Base-by-base conservation (phyloP, 2,113 vertebrate species). In the Vulpes ferrilata region DNA sequence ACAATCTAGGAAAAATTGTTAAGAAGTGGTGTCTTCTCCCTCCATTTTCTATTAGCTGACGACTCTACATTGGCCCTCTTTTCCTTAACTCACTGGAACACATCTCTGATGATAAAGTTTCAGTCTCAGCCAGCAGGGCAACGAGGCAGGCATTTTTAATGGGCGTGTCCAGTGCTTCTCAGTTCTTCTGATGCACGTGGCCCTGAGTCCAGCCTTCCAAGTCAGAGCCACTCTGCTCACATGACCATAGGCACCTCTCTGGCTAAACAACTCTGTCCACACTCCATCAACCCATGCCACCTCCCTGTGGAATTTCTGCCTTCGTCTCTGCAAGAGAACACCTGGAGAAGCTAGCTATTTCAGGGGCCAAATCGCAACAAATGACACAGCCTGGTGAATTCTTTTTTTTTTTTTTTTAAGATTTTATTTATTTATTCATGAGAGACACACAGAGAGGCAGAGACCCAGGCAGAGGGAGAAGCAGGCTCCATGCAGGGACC, bases 281-380 rank as follows among this genome's bases (percentile, higher is more conserved):
- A 32, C 10, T 81, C 51, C 59, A 12, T 35, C 19, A 60, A 48
- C 6, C 1, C 27, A n/a, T 62, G 69, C 3, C 85, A 65, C 3
- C 25, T 67, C 22, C 51, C 79, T 55, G 83, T 74, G 84, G 82
- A 94, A 83, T 73, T 89, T 92, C 73, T 92, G 35, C 80, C 27
- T 78, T 93, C 38, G 48, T 13, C 23, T 92, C 60, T 83, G 55
- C 17, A 73, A 59, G 65, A 38, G 48, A 15, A 38, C 51, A 35
- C 6, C 20, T 53, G 65, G 60, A 11, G 32, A 93, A 43, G 43
- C 43, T 43, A 92, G 32, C 19, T 48, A 48, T n/a, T 64, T 87
- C n/a, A 59, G 85, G 53, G 83, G 16, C 4, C 69, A 90, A 74
- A 60, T 17, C 20, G 76, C 38, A 67, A 79, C 15, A 86, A 59